phyloP scores from a whole-genome alignment of 2,113 vertebrate species.

The Elanoides forficatus region DNA sequence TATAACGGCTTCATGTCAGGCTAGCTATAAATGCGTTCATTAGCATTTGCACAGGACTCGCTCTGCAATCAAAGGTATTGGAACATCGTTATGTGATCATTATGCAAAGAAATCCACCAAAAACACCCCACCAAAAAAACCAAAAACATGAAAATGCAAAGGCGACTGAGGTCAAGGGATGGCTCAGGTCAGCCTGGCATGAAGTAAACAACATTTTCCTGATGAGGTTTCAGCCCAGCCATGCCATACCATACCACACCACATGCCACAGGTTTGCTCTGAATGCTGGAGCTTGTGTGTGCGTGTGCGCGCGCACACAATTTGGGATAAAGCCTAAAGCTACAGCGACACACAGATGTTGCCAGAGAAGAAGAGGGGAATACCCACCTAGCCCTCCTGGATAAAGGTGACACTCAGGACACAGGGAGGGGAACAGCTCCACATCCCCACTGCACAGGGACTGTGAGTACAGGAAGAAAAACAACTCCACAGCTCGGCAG shows the following conservation, averaged over 20 bases:
- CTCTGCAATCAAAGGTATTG: background rate
- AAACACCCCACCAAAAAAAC: background rate
- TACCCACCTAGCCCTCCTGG: background rate
- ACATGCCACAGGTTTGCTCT: background rate
- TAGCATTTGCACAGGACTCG: background rate
- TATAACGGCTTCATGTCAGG: background rate
- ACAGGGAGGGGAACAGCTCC: background rate
- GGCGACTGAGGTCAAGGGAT: background rate
- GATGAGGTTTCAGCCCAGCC: background rate
- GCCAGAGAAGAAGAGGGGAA: background rate
- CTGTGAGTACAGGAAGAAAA: background rate
- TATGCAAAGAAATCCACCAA: background rate
- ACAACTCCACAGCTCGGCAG: fast-evolving
- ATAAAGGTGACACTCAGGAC: background rate
- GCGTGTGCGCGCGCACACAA: no score
- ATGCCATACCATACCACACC: background rate
- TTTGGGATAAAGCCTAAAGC: background rate
- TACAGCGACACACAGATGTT: fast-evolving
- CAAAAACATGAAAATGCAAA: background rate
- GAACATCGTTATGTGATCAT: background rate
- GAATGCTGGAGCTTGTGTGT: background rate
- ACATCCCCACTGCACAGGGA: background rate
- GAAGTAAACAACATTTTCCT: background rate
- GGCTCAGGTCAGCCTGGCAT: background rate
- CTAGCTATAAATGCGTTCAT: background rate